Evolutionary conservation across 92 coral and sea anemone genomes (phyloP).

Genomic region (Hydrozoanthus gracilis): DNA sequence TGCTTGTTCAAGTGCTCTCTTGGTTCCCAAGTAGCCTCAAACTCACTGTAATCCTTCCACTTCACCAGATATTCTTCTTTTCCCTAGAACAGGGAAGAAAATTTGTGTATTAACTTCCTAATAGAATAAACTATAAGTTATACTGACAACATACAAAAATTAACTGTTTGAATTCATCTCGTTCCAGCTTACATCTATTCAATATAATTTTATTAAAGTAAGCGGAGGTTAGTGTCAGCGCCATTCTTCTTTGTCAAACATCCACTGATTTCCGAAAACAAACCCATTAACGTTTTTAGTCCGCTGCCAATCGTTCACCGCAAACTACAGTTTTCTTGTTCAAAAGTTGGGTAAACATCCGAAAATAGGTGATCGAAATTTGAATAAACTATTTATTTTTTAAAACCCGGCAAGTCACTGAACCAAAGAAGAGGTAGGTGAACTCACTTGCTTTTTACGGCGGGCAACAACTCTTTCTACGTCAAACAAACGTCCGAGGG

Average conservation of each 20-base stretch:
- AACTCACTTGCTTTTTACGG: conserved; percentile 41
- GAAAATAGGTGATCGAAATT: conserved; percentile 3
- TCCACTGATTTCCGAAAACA: too few relatives aligned
- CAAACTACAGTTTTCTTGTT: conserved; percentile 3
- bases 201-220: not conserved
- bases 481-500: conserved; percentile 33
- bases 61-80: conserved; percentile 61
- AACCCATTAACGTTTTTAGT: conserved; percentile 11
- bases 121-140: not conserved
- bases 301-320: conserved; percentile 13
- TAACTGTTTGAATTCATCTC: conserved; percentile 1
- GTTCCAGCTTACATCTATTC: conserved; percentile 14
- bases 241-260: conserved; percentile 9
- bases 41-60: conserved; percentile 58
- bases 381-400: conserved; percentile 5
- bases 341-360: conserved; percentile 6
- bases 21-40: conserved; percentile 69
- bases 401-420: conserved; percentile 10
- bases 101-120: not conserved
- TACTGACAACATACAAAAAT: conserved; percentile 12
- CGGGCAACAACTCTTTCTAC: conserved; percentile 41
- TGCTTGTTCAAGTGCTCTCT: conserved; percentile 53
- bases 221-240: too few relatives aligned
- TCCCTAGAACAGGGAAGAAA: conserved; percentile 30
- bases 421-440: conserved; percentile 12